These are phyloP conservation scores for Tachysurus fulvidraco DNA, from an alignment of 2,113 vertebrate species.

Conservation along the genomic window DNA sequence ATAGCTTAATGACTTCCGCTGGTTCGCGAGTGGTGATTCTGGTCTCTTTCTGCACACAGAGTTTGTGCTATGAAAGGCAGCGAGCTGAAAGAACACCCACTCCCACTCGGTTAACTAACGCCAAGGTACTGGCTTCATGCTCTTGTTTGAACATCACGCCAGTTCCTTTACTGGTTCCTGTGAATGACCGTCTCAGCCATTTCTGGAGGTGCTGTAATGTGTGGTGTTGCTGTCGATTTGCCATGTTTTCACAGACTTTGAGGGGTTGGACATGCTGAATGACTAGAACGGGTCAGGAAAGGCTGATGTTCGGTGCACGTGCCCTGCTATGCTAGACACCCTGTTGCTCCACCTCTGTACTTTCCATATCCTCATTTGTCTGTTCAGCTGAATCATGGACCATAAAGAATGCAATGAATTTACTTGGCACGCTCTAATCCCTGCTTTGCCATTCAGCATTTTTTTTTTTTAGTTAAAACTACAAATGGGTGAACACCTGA, in stretches of 20 bases:
- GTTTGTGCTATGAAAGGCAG: neutral
- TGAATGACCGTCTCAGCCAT: neutral
- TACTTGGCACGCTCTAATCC: neutral
- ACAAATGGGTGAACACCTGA: neutral
- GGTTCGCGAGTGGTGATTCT: conserved; percentile 14
- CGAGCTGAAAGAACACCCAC: neutral
- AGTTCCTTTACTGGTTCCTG: neutral
- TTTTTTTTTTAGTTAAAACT: neutral
- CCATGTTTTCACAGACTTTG: conserved; percentile 36
- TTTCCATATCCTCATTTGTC: conserved; percentile 22
- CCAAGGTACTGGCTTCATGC: neutral
- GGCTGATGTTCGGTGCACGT: conserved; percentile 28
- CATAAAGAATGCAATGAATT: neutral
- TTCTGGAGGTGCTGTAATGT: neutral
- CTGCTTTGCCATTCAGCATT: neutral
- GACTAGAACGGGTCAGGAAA: conserved; percentile 42
- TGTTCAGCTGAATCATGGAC: neutral
- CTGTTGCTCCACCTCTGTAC: conserved; percentile 34
- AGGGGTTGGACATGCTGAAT: conserved; percentile 20
- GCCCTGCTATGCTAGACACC: conserved; percentile 21
- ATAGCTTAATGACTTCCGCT: conserved; percentile 69
- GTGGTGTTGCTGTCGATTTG: conserved; percentile 26
- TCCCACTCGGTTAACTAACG: neutral
- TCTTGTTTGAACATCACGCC: neutral
- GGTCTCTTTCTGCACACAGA: neutral